Evolutionary conservation across 1,140 invertebrate genomes (phyloP).

Genomic region (Ladona fulva): DNA sequence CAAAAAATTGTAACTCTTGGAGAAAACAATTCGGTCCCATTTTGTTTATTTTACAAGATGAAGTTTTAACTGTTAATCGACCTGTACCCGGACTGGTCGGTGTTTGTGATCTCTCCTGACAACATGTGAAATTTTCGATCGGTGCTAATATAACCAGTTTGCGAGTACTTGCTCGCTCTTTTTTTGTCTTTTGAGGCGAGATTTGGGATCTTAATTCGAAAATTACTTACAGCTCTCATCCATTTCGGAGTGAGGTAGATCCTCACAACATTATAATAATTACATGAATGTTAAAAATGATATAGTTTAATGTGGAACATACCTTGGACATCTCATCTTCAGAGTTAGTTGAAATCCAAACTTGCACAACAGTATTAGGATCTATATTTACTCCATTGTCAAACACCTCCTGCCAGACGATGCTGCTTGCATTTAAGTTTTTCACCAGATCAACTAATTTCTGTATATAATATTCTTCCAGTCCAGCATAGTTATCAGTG

Average conservation of each 20-base stretch:
- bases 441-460: constrained; percentile 33
- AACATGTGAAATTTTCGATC: neutral
- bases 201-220: too few species aligned
- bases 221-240: constrained; percentile 56
- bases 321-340: constrained; percentile 29
- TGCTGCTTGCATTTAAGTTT: constrained; percentile 30
- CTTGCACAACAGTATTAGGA: constrained; percentile 27
- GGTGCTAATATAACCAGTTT: too few species aligned
- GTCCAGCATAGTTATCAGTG: constrained; percentile 34
- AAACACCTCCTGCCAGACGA: constrained; percentile 58
- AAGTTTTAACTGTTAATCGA: too few species aligned
- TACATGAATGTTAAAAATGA: constrained; percentile 22
- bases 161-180: too few species aligned
- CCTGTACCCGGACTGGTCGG: neutral
- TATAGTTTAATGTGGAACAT: constrained; percentile 18
- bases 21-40: too few species aligned
- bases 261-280: too few species aligned
- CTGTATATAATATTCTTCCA: constrained; percentile 45
- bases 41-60: too few species aligned
- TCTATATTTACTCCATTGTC: constrained; percentile 42
- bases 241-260: constrained; percentile 51
- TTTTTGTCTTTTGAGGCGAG: too few species aligned
- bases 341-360: constrained; percentile 30
- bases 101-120: neutral
- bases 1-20: too few species aligned